Conservation (phyloP, 2,797 vertebrate genomes). For the Poliocrania exsul region DNA sequence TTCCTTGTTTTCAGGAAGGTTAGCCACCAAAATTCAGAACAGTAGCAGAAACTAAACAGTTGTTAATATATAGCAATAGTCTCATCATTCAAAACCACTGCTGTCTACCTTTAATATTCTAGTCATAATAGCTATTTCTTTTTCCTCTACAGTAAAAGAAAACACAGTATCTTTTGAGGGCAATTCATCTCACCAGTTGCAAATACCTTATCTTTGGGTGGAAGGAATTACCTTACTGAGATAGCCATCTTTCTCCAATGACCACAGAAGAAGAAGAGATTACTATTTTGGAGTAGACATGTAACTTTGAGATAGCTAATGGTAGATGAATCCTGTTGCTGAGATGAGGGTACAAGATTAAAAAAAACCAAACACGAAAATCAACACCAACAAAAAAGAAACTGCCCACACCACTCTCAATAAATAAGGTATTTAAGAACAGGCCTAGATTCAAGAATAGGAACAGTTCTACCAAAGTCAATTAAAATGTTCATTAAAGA, state of each 20-base stretch:
- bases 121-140: neutral
- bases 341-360: neutral
- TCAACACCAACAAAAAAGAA: neutral
- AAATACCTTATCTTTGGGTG: neutral
- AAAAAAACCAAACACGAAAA: neutral
- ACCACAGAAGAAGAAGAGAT: neutral
- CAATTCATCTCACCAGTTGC: neutral
- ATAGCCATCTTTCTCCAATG: neutral
- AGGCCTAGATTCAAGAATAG: neutral
- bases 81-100: neutral
- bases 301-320: neutral
- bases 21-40: neutral
- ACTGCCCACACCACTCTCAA: neutral
- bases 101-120: neutral
- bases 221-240: neutral
- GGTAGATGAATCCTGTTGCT: neutral
- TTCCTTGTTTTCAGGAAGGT: neutral
- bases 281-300: neutral
- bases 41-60: neutral
- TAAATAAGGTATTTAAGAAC: neutral
- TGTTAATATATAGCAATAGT: neutral
- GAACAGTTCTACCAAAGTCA: neutral
- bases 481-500: neutral
- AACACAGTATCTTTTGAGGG: neutral
- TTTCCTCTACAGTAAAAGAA: neutral